Base-by-base conservation (phyloP, 2,888 invertebrate genomes). In the Eupithecia exiguata region DNA sequence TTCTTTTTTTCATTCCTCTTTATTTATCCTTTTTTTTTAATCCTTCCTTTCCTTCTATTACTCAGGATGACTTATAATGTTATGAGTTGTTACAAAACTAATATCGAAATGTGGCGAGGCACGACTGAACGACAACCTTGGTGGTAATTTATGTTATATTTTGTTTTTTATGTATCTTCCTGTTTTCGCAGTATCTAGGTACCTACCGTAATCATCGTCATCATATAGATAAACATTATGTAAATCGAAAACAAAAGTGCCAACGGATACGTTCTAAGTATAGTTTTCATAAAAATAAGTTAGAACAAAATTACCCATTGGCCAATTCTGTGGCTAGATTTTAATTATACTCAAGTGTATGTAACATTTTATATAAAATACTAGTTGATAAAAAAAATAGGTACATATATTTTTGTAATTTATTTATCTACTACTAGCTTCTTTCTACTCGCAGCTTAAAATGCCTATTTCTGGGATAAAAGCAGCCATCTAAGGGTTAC, bases 1-100 rank as follows among this genome's bases (percentile, higher is more conserved):
- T 18, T 62, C 35, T 0, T 62, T 5, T 35, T 62, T n/a, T 7
- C 30, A 61, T 61, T 30, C 30, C 35, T 35, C 2, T 35, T 62
- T 65, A 38, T 69, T 46, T 71, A 63, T 70, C 61, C 21, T 9
- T 63, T 65, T 65, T 67, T 65, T 63, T 68, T 61, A 66, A 40
- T 16, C 68, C 58, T 62, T 71, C 62, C 38, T 74, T 74, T 69
- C 61, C 75, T 77, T 77, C 66, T 71, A 66, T 68, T 69, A 81
- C 82, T 72, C 88, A 93, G 93, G 87, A 80, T 86, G 53, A 79
- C 83, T 77, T 90, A 87, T 87, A 89, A 90, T 79, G 78, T 91
- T 76, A 86, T 89, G 83, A 90, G 90, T 86, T 90, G 88, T 86
- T 90, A 87, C 79, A 85, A 89, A 79, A 86, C 90, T 79, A 91